phyloP scores from a whole-genome alignment of 2,888 invertebrate species.

The Andrena fulva region DNA sequence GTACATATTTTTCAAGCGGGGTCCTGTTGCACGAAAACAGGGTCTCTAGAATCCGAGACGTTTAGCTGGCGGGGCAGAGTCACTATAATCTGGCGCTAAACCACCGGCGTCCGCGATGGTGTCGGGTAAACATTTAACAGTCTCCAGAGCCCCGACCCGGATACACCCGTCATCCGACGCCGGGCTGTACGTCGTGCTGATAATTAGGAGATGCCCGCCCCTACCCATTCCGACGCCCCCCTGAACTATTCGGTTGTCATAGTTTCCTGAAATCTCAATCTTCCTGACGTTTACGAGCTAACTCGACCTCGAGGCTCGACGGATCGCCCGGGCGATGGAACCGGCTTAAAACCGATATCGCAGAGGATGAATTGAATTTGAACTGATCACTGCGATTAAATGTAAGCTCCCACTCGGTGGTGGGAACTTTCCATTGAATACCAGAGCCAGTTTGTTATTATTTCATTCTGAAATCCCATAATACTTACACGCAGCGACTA shows the following conservation, averaged over 20 bases:
- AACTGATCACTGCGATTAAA: background rate
- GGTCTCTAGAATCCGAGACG: constrained; percentile 52
- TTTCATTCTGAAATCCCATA: background rate
- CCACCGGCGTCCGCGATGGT: constrained; percentile 58
- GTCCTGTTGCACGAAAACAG: constrained; percentile 67
- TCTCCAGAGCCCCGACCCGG: constrained; percentile 74
- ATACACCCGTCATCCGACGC: constrained; percentile 76
- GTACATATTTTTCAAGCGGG: constrained; percentile 10
- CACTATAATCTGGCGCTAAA: constrained; percentile 66
- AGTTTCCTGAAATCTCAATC: constrained; percentile 48
- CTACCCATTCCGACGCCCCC: constrained; percentile 46
- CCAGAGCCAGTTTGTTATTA: too few species aligned
- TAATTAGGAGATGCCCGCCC: constrained; percentile 78
- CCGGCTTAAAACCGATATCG: background rate
- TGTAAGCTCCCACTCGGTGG: too few species aligned
- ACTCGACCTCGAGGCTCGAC: constrained; percentile 11
- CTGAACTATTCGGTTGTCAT: constrained; percentile 72
- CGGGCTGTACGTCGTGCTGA: constrained; percentile 66
- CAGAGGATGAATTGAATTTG: background rate
- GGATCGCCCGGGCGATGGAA: background rate
- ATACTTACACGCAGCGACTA: background rate
- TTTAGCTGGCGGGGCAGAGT: constrained; percentile 32
- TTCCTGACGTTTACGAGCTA: constrained; percentile 48
- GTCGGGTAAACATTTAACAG: constrained; percentile 71
- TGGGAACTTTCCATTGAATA: too few species aligned